Conservation (phyloP, 2,888 invertebrate species). For the Morpho helenor region DNA sequence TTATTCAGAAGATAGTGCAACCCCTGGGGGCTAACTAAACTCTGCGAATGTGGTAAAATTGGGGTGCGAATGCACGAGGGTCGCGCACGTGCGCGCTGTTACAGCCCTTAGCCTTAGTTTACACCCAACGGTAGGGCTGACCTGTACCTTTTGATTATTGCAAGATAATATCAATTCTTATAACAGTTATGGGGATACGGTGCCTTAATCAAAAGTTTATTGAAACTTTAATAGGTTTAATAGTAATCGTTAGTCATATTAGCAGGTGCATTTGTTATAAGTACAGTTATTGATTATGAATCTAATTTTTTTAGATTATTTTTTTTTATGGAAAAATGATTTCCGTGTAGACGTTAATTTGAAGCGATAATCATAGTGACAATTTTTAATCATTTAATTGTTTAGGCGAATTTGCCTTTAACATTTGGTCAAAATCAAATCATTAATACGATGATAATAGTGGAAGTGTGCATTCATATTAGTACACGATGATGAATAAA, state of each 20-base stretch:
- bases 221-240: background rate
- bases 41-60: constrained; percentile 56
- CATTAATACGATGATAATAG: no score
- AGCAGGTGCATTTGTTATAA: background rate
- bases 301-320: no score
- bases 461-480: no score
- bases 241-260: background rate
- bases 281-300: no score
- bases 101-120: constrained; percentile 47
- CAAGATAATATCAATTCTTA: constrained; percentile 22
- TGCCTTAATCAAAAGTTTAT: constrained; percentile 4
- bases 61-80: constrained; percentile 48
- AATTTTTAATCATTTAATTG: no score
- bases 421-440: no score
- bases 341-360: no score
- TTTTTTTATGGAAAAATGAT: no score
- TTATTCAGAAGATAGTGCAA: constrained; percentile 51
- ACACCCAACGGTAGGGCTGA: constrained; percentile 55
- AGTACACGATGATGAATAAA: no score
- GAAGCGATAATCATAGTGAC: no score
- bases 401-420: no score
- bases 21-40: constrained; percentile 44
- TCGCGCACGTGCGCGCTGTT: constrained; percentile 66
- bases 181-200: constrained; percentile 7
- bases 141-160: constrained; percentile 46